Percentiles rank a stretch among this genome's conserved stretches.
Evolutionary conservation across 1,140 invertebrate genomes (phyloP).

Genomic region (Ericerus pela): DNA sequence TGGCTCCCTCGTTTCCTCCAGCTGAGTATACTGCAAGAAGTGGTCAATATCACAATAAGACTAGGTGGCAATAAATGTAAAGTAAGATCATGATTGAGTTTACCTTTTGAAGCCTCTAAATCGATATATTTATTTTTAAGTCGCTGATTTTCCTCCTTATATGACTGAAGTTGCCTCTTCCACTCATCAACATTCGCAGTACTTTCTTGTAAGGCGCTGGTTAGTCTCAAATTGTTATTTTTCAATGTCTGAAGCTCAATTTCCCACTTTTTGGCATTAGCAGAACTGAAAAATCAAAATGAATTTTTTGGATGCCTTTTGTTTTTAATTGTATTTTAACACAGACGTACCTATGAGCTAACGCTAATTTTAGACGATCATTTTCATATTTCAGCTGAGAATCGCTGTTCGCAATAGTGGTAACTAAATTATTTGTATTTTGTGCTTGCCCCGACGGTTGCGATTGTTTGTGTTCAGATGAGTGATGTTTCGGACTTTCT

Average conservation of each 20-base stretch:
- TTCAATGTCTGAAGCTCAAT: conserved; percentile 89
- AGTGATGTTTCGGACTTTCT: conserved; percentile 41
- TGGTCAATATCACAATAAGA: not conserved
- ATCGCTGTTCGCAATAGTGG: conserved; percentile 41
- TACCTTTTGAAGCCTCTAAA: conserved; percentile 51
- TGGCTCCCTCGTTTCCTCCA: conserved; percentile 34
- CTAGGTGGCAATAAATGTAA: not conserved
- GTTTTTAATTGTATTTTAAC: not conserved
- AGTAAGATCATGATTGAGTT: not conserved
- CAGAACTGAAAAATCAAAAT: conserved; percentile 46
- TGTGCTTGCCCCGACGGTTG: conserved; percentile 29
- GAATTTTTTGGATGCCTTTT: not conserved
- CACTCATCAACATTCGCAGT: conserved; percentile 96
- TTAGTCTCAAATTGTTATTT: conserved; percentile 87
- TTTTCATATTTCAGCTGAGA: conserved; percentile 94
- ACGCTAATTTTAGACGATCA: conserved; percentile 82
- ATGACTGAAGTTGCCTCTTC: conserved; percentile 89
- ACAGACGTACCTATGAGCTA: conserved; percentile 71
- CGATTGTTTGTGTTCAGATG: conserved; percentile 21
- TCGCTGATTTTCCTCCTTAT: conserved; percentile 87
- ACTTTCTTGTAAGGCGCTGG: conserved; percentile 89
- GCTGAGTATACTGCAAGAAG: not conserved
- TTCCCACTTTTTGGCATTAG: conserved; percentile 97
- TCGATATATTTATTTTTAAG: conserved; percentile 65
- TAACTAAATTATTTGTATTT: conserved; percentile 20